phyloP scores from a whole-genome alignment of 1,140 invertebrate species.

The Stegodyphus dumicola region DNA sequence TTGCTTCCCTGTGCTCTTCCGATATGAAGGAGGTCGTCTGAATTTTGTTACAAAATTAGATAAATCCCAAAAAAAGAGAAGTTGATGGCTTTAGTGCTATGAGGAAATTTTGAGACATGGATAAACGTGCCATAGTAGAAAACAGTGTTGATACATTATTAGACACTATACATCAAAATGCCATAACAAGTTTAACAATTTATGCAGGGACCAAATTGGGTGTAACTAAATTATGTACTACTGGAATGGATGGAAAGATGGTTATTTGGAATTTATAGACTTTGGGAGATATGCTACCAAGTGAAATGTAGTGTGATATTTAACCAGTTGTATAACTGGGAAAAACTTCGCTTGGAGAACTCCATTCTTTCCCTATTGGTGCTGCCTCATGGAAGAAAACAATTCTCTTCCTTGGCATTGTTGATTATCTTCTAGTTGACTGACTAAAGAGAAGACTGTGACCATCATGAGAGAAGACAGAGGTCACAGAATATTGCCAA shows the following conservation, averaged over 20 bases:
- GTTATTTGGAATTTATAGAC: constrained; percentile 89
- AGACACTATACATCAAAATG: constrained; percentile 97
- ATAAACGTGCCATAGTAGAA: constrained; percentile 80
- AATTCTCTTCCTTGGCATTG: constrained; percentile 41
- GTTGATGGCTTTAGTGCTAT: constrained; percentile 89
- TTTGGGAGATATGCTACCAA: constrained; percentile 35
- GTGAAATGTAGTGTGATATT: constrained; percentile 45
- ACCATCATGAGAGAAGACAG: constrained; percentile 16
- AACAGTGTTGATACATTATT: constrained; percentile 86
- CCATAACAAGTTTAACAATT: constrained; percentile 86
- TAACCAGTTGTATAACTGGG: neutral
- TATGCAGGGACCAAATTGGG: constrained; percentile 79
- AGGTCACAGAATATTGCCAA: constrained; percentile 5
- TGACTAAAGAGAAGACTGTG: constrained; percentile 35
- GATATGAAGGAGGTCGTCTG: constrained; percentile 78
- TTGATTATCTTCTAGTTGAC: constrained; percentile 57
- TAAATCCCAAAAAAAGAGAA: constrained; percentile 89
- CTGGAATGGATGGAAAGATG: constrained; percentile 93
- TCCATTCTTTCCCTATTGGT: constrained; percentile 45
- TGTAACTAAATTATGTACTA: constrained; percentile 86
- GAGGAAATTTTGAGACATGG: constrained; percentile 95
- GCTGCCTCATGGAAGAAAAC: constrained; percentile 47
- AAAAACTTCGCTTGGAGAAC: constrained; percentile 12
- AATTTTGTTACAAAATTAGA: constrained; percentile 89
- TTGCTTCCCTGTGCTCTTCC: constrained; percentile 93